Evolutionary conservation across 2,888 invertebrate genomes (phyloP), one percentile per base, ranked within the genome.

Genomic region (Rhingia rostrata): DNA sequence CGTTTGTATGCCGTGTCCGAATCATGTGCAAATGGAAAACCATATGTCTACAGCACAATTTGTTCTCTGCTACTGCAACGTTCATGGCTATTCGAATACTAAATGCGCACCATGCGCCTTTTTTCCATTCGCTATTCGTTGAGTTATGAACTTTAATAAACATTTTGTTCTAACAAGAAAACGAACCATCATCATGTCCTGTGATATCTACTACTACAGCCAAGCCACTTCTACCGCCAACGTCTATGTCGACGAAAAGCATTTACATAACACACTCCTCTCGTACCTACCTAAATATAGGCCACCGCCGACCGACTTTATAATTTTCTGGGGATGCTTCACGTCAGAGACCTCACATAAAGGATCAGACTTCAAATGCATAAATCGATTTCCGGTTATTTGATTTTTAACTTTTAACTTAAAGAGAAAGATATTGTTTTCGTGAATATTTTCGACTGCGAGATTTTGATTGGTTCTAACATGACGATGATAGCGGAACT

Each of bases 91-190:
- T 53, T 61, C 37, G 72, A 60, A 22, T 61, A 12, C 47, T 12
- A 45, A 73, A 67, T 58, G 75, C 51, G 37, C 69, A 64, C 66
- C 64, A 53, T 64, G 53, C 58, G 58, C n/a, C 47, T 54, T 77
- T 81, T 82, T 77, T 66, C 54, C 53, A 47, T 70, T 77, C 54
- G 58, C 60, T 60, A 56, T 82, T 61, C 60, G 60, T 77, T 78
- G 78, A 73, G 69, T 83, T 83, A 83, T 78, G 72, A 83, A 67
- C 61, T 83, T 78, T 78, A 61, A 72, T 67, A 83, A 72, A 83
- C 78, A 78, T 78, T 73, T 72, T 77, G 75, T 70, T 78, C 61
- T 72, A 56, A 77, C 58, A 70, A 77, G 58, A 78, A 70, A 58
- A 49, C 9, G 10, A 53, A 53, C 33, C 45, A 45, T 35, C 49